Conservation (phyloP, 2,113 vertebrate genomes). For the Cepphus grylle region DNA sequence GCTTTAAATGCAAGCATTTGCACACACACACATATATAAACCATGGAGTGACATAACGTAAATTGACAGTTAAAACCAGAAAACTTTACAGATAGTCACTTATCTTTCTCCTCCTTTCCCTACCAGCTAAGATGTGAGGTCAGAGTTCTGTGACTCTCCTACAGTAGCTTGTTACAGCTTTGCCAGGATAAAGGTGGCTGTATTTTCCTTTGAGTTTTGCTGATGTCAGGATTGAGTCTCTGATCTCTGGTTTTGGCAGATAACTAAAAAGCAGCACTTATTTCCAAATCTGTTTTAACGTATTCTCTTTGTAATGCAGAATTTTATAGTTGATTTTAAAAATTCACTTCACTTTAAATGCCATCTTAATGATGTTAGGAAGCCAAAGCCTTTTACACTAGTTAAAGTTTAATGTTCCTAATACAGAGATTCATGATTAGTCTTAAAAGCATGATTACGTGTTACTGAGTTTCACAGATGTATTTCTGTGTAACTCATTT, state of each 20-base stretch:
- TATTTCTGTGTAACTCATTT: neutral
- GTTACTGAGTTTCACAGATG: neutral
- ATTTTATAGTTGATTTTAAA: neutral
- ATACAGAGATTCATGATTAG: neutral
- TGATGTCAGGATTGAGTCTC: neutral
- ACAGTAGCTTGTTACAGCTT: neutral
- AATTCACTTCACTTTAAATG: neutral
- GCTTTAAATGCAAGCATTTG: neutral
- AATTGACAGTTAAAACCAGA: neutral
- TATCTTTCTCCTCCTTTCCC: neutral
- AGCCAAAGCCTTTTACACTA: neutral
- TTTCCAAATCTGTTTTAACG: neutral
- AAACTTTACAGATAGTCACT: neutral
- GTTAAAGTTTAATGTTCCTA: neutral
- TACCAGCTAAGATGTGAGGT: neutral
- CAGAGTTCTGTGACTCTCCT: neutral
- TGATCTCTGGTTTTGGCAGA: constrained; percentile 8
- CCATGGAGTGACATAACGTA: neutral
- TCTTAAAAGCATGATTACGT: neutral
- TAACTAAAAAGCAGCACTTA: constrained; percentile 17
- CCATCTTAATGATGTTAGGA: neutral
- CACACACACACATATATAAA: neutral
- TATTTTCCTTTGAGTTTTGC: neutral
- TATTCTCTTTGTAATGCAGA: neutral
- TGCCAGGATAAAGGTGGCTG: neutral